Evolutionary conservation across 2,797 vertebrate genomes (phyloP).

Genomic region (Semotilus atromaculatus): DNA sequence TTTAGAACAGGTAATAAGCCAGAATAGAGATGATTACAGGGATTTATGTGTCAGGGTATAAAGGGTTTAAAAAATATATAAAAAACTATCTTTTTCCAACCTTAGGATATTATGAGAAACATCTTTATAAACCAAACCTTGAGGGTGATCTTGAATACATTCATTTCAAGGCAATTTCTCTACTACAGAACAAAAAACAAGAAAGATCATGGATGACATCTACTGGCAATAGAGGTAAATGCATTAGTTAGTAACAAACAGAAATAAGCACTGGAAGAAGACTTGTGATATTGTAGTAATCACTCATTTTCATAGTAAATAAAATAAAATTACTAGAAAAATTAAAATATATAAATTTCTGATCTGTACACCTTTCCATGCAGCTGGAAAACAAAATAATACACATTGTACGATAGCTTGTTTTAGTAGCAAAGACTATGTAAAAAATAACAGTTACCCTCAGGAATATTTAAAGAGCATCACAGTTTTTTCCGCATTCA

Average conservation of each 20-base stretch:
- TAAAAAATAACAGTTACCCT: too few species aligned
- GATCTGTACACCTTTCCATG: too few species aligned
- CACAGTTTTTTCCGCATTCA: too few species aligned
- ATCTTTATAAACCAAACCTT: not conserved
- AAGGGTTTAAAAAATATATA: too few species aligned
- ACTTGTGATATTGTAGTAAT: too few species aligned
- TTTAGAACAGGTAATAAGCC: not conserved
- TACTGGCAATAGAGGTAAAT: constrained; percentile 13
- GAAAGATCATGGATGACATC: constrained; percentile 16
- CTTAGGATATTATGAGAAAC: not conserved
- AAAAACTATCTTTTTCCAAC: not conserved
- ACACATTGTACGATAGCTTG: not conserved
- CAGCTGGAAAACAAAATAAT: not conserved
- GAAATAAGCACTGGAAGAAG: not conserved
- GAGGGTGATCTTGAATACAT: not conserved
- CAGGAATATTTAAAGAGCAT: not conserved
- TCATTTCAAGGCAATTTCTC: not conserved
- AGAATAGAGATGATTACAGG: not conserved
- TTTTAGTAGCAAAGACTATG: not conserved
- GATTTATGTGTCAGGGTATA: not conserved
- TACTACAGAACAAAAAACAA: not conserved
- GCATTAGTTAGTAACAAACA: not conserved
- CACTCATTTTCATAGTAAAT: not conserved
- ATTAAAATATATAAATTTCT: not conserved
- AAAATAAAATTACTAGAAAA: not conserved